Conservation (phyloP, 2,113 vertebrate genomes). For the Rafetus swinhoei region DNA sequence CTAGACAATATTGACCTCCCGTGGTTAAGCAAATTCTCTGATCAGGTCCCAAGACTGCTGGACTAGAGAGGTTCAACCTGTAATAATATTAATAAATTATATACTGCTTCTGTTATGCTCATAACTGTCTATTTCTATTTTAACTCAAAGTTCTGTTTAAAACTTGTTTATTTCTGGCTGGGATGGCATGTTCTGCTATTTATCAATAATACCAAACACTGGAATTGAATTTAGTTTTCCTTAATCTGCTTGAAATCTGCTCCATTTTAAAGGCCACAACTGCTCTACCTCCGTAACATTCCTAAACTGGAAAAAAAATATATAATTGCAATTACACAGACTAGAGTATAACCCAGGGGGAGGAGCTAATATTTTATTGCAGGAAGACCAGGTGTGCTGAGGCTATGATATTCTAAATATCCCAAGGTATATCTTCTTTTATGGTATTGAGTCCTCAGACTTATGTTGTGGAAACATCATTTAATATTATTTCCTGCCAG, state of each 20-base stretch:
- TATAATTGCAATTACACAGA: background rate
- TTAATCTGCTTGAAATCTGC: background rate
- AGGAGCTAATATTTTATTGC: background rate
- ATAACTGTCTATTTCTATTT: background rate
- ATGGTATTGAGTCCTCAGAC: background rate
- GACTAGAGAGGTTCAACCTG: too few species aligned
- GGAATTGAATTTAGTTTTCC: background rate
- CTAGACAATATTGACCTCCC: too few species aligned
- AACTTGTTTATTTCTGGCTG: background rate
- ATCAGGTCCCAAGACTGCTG: too few species aligned
- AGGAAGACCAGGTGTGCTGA: background rate
- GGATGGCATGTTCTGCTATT: background rate
- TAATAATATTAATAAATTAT: background rate
- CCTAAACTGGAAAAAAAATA: background rate
- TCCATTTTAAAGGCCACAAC: background rate
- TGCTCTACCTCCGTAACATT: background rate
- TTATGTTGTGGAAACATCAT: background rate
- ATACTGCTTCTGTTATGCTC: rapidly evolving
- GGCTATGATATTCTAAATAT: background rate
- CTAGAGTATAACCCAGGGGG: background rate
- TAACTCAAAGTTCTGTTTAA: background rate
- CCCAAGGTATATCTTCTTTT: background rate
- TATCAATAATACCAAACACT: background rate
- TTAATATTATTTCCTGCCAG: background rate
- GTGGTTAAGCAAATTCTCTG: too few species aligned